Evolutionary conservation across 1,140 invertebrate species (phyloP).

Genomic region (Brevipalpus yothersi): DNA sequence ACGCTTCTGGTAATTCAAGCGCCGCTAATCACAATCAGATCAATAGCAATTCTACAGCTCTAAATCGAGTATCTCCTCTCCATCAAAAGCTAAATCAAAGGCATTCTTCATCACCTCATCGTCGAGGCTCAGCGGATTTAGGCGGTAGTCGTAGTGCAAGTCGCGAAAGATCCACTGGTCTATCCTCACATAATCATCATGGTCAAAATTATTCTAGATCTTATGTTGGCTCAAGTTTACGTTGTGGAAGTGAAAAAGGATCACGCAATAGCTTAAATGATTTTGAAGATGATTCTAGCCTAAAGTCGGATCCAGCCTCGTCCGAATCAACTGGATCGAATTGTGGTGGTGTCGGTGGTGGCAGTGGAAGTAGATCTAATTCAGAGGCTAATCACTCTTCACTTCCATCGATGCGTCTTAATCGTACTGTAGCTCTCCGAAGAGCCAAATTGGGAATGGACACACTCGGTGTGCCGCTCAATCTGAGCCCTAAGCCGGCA

Average conservation of each 20-base stretch:
- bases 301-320: background rate
- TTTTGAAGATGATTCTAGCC: background rate
- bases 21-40: no score
- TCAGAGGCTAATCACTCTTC: background rate
- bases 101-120: background rate
- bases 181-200: background rate
- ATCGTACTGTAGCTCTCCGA: slow-evolving; percentile 23
- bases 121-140: background rate
- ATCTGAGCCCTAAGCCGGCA: no score
- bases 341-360: background rate
- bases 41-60: no score
- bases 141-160: background rate
- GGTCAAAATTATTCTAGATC: background rate
- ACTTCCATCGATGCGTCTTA: slow-evolving; percentile 18
- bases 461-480: slow-evolving; percentile 7
- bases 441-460: slow-evolving; percentile 20
- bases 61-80: no score
- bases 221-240: background rate
- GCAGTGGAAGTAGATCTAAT: background rate
- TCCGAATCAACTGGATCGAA: no score
- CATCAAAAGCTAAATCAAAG: background rate
- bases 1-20: no score
- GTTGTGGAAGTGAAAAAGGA: background rate
- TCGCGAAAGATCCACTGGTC: background rate
- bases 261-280: background rate